Percentiles rank a stretch among this genome's conserved stretches.
Conservation (phyloP, 2,113 vertebrate genomes). For the Oceanodroma tethys region DNA sequence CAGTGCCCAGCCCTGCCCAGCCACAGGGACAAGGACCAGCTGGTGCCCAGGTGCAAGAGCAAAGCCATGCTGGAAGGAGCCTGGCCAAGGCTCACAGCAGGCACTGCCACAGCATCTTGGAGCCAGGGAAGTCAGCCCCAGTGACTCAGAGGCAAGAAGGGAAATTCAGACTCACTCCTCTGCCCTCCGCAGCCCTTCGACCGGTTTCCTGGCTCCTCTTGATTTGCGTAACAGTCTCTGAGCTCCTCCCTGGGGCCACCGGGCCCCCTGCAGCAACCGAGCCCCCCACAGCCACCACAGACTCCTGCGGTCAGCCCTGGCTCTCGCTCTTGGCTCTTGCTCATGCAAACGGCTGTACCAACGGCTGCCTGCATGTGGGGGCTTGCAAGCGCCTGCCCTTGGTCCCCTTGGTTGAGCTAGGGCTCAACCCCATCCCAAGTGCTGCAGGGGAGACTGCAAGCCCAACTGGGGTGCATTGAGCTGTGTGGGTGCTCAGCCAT, state of each 20-base stretch:
- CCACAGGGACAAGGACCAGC: neutral
- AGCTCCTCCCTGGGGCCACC: neutral
- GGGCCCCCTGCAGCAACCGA: neutral
- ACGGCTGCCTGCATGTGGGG: neutral
- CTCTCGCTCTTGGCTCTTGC: neutral
- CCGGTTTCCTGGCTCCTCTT: neutral
- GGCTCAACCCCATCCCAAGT: neutral
- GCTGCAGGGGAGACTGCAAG: accelerated
- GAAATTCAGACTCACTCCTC: neutral
- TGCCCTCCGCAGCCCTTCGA: neutral
- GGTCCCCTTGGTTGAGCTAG: neutral
- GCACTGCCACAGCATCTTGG: neutral
- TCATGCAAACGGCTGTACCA: neutral
- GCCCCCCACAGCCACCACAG: accelerated
- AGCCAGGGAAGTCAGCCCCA: neutral
- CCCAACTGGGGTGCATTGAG: accelerated
- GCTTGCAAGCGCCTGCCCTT: accelerated
- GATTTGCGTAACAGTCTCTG: neutral
- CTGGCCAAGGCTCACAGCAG: neutral
- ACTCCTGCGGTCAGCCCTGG: neutral
- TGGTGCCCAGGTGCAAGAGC: neutral
- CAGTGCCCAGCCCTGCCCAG: neutral
- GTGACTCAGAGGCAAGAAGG: neutral
- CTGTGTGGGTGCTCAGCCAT: neutral
- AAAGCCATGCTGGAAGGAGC: neutral